These are phyloP conservation scores for Babylonia areolata DNA, from an alignment of 1,140 invertebrate species.

Conservation along the genomic window DNA sequence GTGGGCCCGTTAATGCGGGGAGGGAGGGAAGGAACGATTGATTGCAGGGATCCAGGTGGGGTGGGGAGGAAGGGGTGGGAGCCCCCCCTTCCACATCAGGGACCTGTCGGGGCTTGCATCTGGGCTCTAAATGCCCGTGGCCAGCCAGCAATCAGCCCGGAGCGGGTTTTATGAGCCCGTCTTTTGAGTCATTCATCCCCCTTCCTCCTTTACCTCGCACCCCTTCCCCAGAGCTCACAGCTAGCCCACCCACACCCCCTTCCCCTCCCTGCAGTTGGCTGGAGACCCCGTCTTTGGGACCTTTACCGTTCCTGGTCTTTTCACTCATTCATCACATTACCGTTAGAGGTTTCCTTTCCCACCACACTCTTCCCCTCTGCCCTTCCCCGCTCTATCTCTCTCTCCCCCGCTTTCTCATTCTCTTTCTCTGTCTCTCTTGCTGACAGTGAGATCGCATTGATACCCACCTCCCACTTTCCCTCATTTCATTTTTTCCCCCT, in stretches of 20 bases:
- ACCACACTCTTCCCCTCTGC: not conserved
- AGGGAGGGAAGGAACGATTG: not conserved
- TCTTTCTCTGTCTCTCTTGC: not conserved
- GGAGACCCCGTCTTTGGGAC: not conserved
- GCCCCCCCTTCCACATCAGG: not conserved
- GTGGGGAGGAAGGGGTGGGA: not conserved
- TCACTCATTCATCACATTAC: constrained; percentile 7
- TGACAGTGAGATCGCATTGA: not conserved
- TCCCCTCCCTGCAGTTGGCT: not conserved
- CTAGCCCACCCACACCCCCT: not conserved
- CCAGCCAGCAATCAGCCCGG: not conserved
- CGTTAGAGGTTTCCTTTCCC: not conserved
- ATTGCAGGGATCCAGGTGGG: not conserved
- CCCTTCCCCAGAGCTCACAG: no score
- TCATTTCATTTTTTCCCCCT: not conserved
- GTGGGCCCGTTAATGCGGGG: not conserved
- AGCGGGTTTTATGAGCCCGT: not conserved
- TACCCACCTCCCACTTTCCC: not conserved
- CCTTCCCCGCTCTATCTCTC: not conserved
- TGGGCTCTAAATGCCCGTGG: not conserved
- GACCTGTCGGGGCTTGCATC: not conserved
- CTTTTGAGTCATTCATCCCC: not conserved
- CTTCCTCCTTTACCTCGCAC: not conserved
- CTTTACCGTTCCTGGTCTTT: not conserved
- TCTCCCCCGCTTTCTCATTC: not conserved